Percentiles rank a stretch among this genome's conserved stretches.
Evolutionary conservation across 1,140 invertebrate genomes (phyloP).

Genomic region (Choristoneura fumiferana): DNA sequence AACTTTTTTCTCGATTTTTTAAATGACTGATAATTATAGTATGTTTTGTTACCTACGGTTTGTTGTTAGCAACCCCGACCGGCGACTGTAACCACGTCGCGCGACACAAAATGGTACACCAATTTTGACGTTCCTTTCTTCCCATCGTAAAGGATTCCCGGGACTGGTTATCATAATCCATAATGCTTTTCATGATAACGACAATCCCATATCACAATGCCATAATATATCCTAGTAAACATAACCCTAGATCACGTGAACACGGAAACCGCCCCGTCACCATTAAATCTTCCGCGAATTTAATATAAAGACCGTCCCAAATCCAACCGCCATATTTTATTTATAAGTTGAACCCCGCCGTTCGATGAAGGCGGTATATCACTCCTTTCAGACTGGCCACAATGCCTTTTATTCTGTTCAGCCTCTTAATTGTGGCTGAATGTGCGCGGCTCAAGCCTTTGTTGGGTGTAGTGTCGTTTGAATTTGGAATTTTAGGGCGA

Average conservation of each 20-base stretch:
- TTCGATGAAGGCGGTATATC: constrained; percentile 41
- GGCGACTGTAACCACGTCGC: too few relatives aligned
- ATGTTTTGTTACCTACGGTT: too few relatives aligned
- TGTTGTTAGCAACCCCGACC: too few relatives aligned
- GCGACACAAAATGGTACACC: too few relatives aligned
- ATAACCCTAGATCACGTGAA: constrained; percentile 16
- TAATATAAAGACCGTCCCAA: constrained; percentile 55
- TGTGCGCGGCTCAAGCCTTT: constrained; percentile 12
- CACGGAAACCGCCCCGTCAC: constrained; percentile 13
- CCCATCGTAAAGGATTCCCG: too few relatives aligned
- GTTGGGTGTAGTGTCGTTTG: not conserved
- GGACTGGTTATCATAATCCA: too few relatives aligned
- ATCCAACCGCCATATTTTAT: constrained; percentile 47
- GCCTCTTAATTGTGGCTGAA: constrained; percentile 19
- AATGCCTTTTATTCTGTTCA: constrained; percentile 18
- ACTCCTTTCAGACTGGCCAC: constrained; percentile 39
- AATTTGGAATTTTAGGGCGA: not conserved
- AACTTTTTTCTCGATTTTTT: too few relatives aligned
- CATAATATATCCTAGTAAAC: constrained; percentile 15
- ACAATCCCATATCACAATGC: too few relatives aligned
- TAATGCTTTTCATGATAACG: too few relatives aligned
- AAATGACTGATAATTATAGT: too few relatives aligned
- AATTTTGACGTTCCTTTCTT: too few relatives aligned
- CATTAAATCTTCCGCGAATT: constrained; percentile 52
- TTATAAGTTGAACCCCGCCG: constrained; percentile 50